Conservation (phyloP, 2,888 invertebrate species). For the Cordilura impudica region DNA sequence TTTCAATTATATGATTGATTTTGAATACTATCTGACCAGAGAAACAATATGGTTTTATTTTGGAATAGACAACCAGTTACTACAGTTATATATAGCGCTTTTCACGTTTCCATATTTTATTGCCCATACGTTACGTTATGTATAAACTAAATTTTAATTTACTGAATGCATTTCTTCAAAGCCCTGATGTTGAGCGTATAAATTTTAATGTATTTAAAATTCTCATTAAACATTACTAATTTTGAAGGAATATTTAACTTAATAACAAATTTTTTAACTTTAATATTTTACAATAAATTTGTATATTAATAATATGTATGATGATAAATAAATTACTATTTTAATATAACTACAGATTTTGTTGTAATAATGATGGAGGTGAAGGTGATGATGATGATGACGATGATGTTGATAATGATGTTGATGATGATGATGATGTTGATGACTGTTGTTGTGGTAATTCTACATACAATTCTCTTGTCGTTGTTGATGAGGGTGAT, state of each 20-base stretch:
- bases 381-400: conserved; percentile 24
- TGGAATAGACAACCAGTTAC: no score
- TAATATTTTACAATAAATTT: conserved; percentile 48
- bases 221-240: not conserved
- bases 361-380: conserved; percentile 26
- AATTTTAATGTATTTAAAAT: not conserved
- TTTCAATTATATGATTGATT: no score
- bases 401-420: conserved; percentile 17
- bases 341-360: conserved; percentile 55
- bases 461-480: conserved; percentile 24
- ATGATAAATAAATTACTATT: conserved; percentile 30
- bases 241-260: conserved; percentile 17
- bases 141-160: no score
- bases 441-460: conserved; percentile 31
- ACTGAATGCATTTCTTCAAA: no score
- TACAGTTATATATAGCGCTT: no score
- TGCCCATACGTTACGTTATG: no score
- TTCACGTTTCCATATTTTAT: no score
- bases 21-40: no score
- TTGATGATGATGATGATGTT: conserved; percentile 5
- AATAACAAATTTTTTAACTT: conserved; percentile 44
- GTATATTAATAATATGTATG: conserved; percentile 16
- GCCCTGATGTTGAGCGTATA: not conserved
- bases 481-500: conserved; percentile 24
- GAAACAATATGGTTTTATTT: no score